Percentiles rank a stretch among this genome's conserved stretches.
phyloP scores from a whole-genome alignment of 37 sponge, comb jelly and placozoan genomes.

The Hexactinellida sp. region DNA sequence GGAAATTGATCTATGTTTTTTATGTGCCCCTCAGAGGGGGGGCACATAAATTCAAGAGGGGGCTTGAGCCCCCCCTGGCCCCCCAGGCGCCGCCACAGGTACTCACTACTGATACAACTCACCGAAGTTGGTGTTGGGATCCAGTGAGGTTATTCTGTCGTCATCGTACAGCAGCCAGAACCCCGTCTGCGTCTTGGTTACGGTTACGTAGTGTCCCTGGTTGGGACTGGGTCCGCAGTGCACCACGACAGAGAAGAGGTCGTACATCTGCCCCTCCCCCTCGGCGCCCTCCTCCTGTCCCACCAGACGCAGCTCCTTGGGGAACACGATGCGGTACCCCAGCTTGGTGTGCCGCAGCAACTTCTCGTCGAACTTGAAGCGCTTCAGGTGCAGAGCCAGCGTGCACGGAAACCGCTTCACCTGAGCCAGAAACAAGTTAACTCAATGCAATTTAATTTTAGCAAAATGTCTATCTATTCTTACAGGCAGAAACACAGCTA shows the following conservation, averaged over 20 bases:
- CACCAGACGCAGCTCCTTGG: conserved; percentile 60
- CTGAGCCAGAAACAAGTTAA: conserved; percentile 10
- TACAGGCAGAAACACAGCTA: too few species aligned
- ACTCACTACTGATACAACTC: too few species aligned
- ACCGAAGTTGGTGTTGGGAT: not conserved
- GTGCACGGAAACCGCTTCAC: conserved; percentile 80
- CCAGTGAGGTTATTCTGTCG: conserved; percentile 22
- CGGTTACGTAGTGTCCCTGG: conserved; percentile 90
- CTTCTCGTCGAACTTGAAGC: conserved; percentile 90
- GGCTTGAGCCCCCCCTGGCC: too few species aligned
- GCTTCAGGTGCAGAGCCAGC: conserved; percentile 86
- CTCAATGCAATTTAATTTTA: too few species aligned
- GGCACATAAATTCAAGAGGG: too few species aligned
- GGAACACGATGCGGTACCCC: conserved; percentile 83
- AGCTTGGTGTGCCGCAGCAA: conserved; percentile 70
- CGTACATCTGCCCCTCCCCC: conserved; percentile 68
- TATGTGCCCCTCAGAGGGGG: too few species aligned
- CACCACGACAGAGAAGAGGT: conserved; percentile 76
- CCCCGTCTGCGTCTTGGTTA: conserved; percentile 60
- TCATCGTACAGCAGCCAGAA: conserved; percentile 89
- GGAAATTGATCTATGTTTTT: too few species aligned
- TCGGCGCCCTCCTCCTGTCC: conserved; percentile 57
- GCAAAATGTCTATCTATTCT: too few species aligned
- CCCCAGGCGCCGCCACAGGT: too few species aligned
- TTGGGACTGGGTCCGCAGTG: conserved; percentile 95